These are phyloP conservation scores for Ameiurus melas DNA, from an alignment of 2,113 vertebrate genomes.

Conservation along the genomic window DNA sequence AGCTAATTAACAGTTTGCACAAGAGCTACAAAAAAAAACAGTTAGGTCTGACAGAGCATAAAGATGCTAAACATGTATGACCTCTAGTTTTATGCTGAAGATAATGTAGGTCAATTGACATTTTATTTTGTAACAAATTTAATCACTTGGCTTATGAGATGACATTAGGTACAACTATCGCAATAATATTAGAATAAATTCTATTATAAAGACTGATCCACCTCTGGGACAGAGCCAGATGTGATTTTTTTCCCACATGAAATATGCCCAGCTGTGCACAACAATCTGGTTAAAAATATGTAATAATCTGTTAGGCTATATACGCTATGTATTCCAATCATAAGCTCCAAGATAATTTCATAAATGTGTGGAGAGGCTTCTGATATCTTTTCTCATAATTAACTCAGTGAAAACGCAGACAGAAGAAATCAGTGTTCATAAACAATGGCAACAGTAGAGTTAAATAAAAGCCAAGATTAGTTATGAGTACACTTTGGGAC, in stretches of 20 bases:
- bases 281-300: not conserved
- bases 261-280: not conserved
- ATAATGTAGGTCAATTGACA: not conserved
- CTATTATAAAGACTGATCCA: not conserved
- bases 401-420: not conserved
- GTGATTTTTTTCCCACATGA: not conserved
- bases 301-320: not conserved
- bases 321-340: not conserved
- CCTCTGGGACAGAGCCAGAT: not conserved
- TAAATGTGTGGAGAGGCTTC: not conserved
- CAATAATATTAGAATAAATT: conserved; percentile 4
- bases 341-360: not conserved
- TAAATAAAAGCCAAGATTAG: not conserved
- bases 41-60: not conserved
- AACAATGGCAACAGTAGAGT: not conserved
- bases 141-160: not conserved
- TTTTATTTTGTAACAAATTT: not conserved
- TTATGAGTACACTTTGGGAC: not conserved
- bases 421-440: not conserved
- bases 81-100: not conserved
- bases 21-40: not conserved
- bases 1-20: not conserved
- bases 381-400: not conserved
- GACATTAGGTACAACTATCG: not conserved
- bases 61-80: not conserved